A percentile compares a stretch with the other conserved stretches of the same genome.
These are phyloP conservation scores for Leptobrachium leishanense DNA, from an alignment of 2,113 vertebrate genomes.

Conservation along the genomic window DNA sequence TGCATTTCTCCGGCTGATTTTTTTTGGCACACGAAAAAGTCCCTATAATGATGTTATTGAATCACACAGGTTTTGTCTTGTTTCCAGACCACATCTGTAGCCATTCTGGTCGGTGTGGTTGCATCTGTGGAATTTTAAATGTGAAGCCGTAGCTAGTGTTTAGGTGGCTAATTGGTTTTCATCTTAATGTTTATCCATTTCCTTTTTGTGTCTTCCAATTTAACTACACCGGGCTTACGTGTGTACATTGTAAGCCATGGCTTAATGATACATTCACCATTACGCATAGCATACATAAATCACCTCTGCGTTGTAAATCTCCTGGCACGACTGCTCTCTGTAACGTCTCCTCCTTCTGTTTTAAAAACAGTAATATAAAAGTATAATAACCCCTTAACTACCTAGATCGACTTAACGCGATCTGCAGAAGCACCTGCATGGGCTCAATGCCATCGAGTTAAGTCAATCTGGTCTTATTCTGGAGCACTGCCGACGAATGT, in stretches of 20 bases:
- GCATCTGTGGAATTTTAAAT: neutral
- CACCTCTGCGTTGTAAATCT: too few relatives aligned
- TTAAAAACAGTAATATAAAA: too few relatives aligned
- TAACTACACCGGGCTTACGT: neutral
- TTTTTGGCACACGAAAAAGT: neutral
- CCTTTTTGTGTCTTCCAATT: neutral
- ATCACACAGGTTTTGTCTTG: neutral
- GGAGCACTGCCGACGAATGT: too few relatives aligned
- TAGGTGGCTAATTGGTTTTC: neutral
- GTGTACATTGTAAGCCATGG: neutral
- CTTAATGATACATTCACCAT: neutral
- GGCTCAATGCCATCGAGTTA: too few relatives aligned
- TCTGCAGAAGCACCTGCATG: too few relatives aligned
- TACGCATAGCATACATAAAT: too few relatives aligned
- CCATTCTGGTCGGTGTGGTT: neutral
- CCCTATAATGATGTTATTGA: neutral
- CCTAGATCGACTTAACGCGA: too few relatives aligned
- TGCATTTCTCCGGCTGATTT: neutral
- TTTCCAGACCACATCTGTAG: neutral
- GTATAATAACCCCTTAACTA: too few relatives aligned
- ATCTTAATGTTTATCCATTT: neutral
- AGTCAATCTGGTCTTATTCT: too few relatives aligned
- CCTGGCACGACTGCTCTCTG: too few relatives aligned
- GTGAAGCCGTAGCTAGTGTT: too few relatives aligned
- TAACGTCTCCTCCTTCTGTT: too few relatives aligned